These are phyloP conservation scores for Solen grandis DNA, from an alignment of 1,140 invertebrate species.

Conservation along the genomic window DNA sequence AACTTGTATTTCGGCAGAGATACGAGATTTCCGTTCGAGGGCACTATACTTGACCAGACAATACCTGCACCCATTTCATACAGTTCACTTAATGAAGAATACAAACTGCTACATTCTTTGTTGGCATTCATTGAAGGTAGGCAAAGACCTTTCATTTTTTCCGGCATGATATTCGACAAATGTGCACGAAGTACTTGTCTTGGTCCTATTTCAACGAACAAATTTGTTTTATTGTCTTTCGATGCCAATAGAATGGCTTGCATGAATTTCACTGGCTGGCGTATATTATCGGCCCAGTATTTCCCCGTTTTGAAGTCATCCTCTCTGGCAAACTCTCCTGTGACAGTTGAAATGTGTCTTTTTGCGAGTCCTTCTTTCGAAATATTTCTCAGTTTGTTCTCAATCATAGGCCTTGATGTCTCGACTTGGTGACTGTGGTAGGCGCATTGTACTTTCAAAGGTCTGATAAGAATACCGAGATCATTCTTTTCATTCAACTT, in stretches of 20 bases:
- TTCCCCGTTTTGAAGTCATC: constrained; percentile 4
- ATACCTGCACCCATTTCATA: constrained; percentile 42
- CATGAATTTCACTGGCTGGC: constrained; percentile 24
- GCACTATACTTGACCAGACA: constrained; percentile 30
- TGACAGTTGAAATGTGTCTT: too few relatives aligned
- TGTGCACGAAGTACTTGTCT: constrained; percentile 19
- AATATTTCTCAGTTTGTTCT: constrained; percentile 35
- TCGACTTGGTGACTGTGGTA: constrained; percentile 69
- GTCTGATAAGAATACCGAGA: constrained; percentile 24
- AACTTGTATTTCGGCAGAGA: constrained; percentile 37
- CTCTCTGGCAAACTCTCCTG: background rate
- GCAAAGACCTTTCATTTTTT: constrained; percentile 48
- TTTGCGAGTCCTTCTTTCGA: constrained; percentile 46
- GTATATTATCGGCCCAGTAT: constrained; percentile 41
- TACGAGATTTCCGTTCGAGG: background rate
- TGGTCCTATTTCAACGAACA: constrained; percentile 41
- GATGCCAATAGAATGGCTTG: constrained; percentile 12
- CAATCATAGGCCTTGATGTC: constrained; percentile 40
- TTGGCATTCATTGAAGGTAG: constrained; percentile 64
- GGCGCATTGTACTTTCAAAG: constrained; percentile 52
- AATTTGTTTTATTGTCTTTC: background rate
- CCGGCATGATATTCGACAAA: constrained; percentile 57
- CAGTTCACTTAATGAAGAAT: constrained; percentile 16
- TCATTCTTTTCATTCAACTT: too few relatives aligned
- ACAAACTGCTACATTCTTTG: constrained; percentile 28